Evolutionary conservation across 2,113 vertebrate species (phyloP), one percentile per base, ranked within the genome.

Genomic region (Ammodytes dubius): DNA sequence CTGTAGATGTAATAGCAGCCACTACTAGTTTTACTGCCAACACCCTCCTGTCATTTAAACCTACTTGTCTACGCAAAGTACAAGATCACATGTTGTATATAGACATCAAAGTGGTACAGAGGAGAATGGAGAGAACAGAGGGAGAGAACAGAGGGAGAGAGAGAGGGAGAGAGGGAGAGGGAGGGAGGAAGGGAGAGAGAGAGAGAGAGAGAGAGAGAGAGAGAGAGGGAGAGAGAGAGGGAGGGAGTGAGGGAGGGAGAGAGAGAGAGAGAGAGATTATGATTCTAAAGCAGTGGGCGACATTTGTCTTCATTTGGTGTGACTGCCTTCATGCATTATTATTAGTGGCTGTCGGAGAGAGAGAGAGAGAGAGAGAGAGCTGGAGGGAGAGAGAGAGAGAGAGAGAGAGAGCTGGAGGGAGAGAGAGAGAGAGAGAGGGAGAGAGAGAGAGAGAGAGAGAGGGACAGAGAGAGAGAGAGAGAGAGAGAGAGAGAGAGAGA

Each of bases 251-350:
- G 95, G n/a, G 54, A 70, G 46, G 39, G 60, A 73, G 66, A 52
- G 67, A 42, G 72, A n/a, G 27, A 27, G 27, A 27, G 95, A 92
- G 94, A 95, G 95, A 96, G 96, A 97, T 97, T 97, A 98, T 97
- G 96, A 98, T 96, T 98, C 96, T 91, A 92, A 94, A 96, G 95
- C 95, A 93, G 96, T 93, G 94, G 93, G 95, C 95, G 88, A 94
- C 97, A 99, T 99, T 99, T 97, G 97, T 98, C 98, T 99, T 99
- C 97, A 99, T 99, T 99, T 97, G 95, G 96, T 95, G 95, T 96
- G 96, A 99, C 97, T 96, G 97, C 97, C 96, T 96, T 98, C 97
- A 97, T 98, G 97, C 94, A 96, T 98, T 98, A 97, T 97, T 98
- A 98, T 98, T 98, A 98, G 96, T 95, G 96, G 96, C 97, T 98